Evolutionary conservation across 1,140 invertebrate genomes (phyloP), one percentile per base, ranked within the genome.

Genomic region (Papilio polyxenes): DNA sequence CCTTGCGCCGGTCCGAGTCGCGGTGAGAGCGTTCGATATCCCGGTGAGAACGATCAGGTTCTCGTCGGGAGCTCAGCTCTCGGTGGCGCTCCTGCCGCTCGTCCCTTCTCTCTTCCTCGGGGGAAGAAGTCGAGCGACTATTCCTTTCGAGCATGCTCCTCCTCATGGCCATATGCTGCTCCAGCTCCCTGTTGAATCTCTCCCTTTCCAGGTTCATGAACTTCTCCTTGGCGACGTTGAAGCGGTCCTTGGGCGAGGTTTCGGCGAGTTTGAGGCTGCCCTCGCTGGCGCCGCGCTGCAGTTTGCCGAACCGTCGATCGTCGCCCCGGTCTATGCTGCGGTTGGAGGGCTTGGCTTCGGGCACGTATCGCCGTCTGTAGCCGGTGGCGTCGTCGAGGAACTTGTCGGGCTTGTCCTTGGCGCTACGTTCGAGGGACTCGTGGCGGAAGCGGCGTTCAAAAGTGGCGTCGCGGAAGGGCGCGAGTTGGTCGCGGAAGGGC

Each of bases 151-250:
- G 82, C 88, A 95, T 93, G 85, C 94, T 95, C 78, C 94, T 86
- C 75, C 94, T 87, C 78, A 95, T 92, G 10, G 94, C 93, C 90
- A 94, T 95, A 79, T 94, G 93, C 78, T 94, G 91, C 78, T 95
- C 93, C 8, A 94, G 82, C 81, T 96, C 95, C 72, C 93, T 91
- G 83, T 95, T 95, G 79, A 96, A 95, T 62, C 96, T 95, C 83
- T 97, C 96, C 83, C 96, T 95, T 91, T 98, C 97, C 93, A 98
- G 95, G 37, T 96, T 96, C 89, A 96, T 95, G 87, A 98, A 98
- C 91, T 97, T 97, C 88, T 98, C 97, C 90, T 97, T 98, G 62
- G 97, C 97, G 86, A 97, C 97, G 86, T 97, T 97, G 90, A 98
- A 98, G 59, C 97, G 95, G 83, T 98, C 97, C 81, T 96, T 95